Evolutionary conservation across 2,888 invertebrate genomes (phyloP), one percentile per base, ranked within the genome.

Genomic region (Ceriagrion tenellum): DNA sequence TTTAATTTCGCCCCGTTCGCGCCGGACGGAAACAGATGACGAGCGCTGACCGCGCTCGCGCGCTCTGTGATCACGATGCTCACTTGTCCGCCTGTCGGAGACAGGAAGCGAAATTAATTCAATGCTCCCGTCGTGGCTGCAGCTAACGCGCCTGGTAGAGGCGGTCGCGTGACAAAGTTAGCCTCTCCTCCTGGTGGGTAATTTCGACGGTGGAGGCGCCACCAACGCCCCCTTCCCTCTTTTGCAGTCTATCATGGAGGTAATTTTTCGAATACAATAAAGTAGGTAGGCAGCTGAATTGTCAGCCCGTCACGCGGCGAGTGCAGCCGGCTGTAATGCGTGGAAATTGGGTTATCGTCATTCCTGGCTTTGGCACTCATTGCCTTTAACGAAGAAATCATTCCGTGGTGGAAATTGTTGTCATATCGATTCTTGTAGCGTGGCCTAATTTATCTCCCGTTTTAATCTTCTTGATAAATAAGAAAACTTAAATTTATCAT

Each of bases 31-130:
- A 93, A 93, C 93, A 93, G 74, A 74, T 93, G 93, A 93, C 93
- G 93, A 47, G 74, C 74, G 93, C 0, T 74, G 93, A 74, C 93
- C 93, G 69, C 74, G 40, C 59, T 47, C 47, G 63, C 59, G 93
- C 69, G 55, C 93, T 74, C 59, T 69, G 69, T 93, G 93, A 93
- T 69, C 93, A 55, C 69, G 93, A 93, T 93, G 93, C 69, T 74
- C 89, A 47, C 89, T 89, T 89, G 89, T 89, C 35, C 93, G 93
- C 69, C 93, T 93, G 93, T 74, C 40, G 47, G 56, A 35, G 90
- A 91, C 90, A 69, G 93, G 93, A 93, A 93, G 93, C 47, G 74
- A 93, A 93, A 93, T 93, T 93, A 93, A 93, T 93, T 93, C 93
- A 74, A 74, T 74, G 93, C 89, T 55, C 55, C 55, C 55, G 89